These are phyloP conservation scores for Himantopus leucocephalus DNA, from an alignment of 2,113 vertebrate species.

Conservation along the genomic window DNA sequence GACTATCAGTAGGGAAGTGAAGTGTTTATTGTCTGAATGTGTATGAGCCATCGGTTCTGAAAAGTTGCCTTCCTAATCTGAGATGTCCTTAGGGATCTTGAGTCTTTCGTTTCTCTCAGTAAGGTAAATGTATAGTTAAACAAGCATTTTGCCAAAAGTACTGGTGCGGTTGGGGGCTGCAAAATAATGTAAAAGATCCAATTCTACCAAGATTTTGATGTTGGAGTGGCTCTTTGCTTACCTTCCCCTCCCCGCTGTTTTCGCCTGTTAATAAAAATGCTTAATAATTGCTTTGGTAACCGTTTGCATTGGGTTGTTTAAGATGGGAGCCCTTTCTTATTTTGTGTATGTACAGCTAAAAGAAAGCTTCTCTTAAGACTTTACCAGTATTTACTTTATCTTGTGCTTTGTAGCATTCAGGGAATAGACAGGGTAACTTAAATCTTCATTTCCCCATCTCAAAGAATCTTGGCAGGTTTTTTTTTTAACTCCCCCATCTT, in stretches of 20 bases:
- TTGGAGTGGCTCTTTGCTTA: not conserved
- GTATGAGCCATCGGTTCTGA: not conserved
- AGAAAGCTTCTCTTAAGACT: not conserved
- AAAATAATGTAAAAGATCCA: not conserved
- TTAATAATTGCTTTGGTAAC: not conserved
- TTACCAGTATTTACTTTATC: not conserved
- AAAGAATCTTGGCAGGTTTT: not conserved
- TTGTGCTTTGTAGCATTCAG: not conserved
- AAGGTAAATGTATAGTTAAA: not conserved
- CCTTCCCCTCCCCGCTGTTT: not conserved
- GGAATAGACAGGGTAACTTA: not conserved
- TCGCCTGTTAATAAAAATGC: not conserved
- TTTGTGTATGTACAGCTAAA: not conserved
- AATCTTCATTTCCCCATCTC: conserved; percentile 24
- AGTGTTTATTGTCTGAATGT: conserved; percentile 64
- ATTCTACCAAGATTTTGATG: not conserved
- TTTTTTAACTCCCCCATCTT: conserved; percentile 44
- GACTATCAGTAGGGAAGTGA: conserved; percentile 2
- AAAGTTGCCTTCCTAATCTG: not conserved
- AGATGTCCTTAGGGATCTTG: not conserved
- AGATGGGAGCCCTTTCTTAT: not conserved
- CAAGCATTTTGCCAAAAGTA: not conserved
- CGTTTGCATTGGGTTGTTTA: not conserved
- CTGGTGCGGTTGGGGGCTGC: not conserved
- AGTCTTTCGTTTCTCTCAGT: not conserved